phyloP scores from a whole-genome alignment of 1,140 invertebrate species.

The Platyscapa corneri region DNA sequence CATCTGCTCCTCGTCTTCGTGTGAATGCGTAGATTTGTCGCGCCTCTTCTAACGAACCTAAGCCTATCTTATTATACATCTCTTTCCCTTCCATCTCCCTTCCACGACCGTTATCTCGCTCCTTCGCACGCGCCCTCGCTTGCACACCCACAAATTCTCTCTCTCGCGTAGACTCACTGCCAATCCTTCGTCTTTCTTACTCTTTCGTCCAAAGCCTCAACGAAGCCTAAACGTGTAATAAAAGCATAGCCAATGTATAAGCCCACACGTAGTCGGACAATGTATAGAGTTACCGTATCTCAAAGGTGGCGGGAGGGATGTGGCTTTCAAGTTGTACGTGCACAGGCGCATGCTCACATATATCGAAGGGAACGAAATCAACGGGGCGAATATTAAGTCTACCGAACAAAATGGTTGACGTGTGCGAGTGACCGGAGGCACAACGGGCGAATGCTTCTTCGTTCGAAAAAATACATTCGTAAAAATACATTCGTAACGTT shows the following conservation, averaged over 20 bases:
- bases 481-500: too few relatives aligned
- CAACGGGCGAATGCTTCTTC: not conserved
- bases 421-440: not conserved
- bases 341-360: constrained; percentile 4
- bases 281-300: constrained; percentile 58
- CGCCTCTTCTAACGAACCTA: constrained; percentile 30
- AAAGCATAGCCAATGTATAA: constrained; percentile 4
- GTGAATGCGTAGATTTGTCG: not conserved
- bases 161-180: not conserved
- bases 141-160: too few relatives aligned
- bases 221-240: constrained; percentile 25
- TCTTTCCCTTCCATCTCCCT: not conserved
- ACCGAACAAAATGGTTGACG: constrained; percentile 63
- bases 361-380: constrained; percentile 52
- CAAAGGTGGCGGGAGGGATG: constrained; percentile 33
- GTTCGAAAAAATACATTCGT: too few relatives aligned
- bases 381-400: constrained; percentile 63
- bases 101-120: not conserved
- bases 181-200: not conserved
- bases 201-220: not conserved
- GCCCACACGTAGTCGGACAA: constrained; percentile 47
- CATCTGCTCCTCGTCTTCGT: constrained; percentile 2
- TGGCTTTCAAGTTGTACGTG: constrained; percentile 6
- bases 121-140: too few relatives aligned
- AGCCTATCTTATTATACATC: constrained; percentile 19